These are phyloP conservation scores for Barypeithes pellucidus DNA, from an alignment of 2,888 invertebrate species.

Conservation along the genomic window DNA sequence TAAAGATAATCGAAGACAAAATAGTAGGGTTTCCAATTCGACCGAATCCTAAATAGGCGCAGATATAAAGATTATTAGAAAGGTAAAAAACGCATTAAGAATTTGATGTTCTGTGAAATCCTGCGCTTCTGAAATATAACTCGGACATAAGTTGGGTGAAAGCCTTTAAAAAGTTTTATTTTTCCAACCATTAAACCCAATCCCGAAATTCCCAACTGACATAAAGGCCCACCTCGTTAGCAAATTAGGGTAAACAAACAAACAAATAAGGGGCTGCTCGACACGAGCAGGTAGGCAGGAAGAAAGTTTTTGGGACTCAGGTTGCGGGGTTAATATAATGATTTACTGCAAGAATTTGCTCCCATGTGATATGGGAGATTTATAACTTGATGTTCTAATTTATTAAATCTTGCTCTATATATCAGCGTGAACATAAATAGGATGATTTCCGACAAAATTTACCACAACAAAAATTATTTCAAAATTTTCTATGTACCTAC, in stretches of 20 bases:
- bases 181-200: conserved; percentile 26
- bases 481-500: no score
- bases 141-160: neutral
- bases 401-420: conserved; percentile 20
- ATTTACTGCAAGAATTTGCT: conserved; percentile 49
- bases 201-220: conserved; percentile 34
- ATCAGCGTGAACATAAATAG: neutral
- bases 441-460: neutral
- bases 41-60: no score
- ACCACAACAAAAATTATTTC: no score
- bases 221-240: conserved; percentile 27
- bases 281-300: conserved; percentile 38
- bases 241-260: conserved; percentile 52
- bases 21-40: no score
- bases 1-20: no score
- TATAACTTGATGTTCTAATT: conserved; percentile 45
- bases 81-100: no score
- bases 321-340: conserved; percentile 48
- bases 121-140: neutral
- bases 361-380: conserved; percentile 51
- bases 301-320: conserved; percentile 38
- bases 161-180: conserved; percentile 18
- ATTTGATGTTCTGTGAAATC: neutral
- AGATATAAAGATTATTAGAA: no score
- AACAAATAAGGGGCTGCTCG: conserved; percentile 43